Evolutionary conservation across 2,888 invertebrate genomes (phyloP).

Genomic region (Lampropteryx suffumata): DNA sequence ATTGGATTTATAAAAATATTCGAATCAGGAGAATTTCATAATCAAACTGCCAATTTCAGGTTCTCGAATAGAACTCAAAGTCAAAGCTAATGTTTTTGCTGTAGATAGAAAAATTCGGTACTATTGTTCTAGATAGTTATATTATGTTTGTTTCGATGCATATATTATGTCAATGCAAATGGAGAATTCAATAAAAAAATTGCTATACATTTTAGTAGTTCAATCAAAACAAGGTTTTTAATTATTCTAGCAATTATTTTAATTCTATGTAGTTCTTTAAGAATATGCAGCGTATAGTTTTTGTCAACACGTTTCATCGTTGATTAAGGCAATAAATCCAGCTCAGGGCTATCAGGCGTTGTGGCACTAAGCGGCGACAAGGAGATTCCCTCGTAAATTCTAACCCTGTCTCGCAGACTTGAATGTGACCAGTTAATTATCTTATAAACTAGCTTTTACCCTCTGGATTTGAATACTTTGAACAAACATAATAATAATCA

Average conservation of each 20-base stretch:
- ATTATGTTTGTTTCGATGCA: too few species aligned
- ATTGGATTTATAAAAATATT: too few species aligned
- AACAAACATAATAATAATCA: not conserved
- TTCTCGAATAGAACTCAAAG: too few species aligned
- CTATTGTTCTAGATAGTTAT: too few species aligned
- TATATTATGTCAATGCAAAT: too few species aligned
- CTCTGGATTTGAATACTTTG: not conserved
- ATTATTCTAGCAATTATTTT: not conserved
- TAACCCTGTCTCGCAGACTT: conserved; percentile 46
- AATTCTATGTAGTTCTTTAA: conserved; percentile 2
- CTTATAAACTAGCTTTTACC: conserved; percentile 22
- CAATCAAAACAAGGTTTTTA: not conserved
- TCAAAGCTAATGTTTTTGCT: too few species aligned
- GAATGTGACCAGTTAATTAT: conserved; percentile 35
- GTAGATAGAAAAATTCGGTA: too few species aligned
- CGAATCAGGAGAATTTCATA: too few species aligned
- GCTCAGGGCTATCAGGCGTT: conserved; percentile 58
- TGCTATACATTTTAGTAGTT: too few species aligned
- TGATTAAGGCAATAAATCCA: conserved; percentile 77
- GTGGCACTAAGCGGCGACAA: conserved; percentile 67
- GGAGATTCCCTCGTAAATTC: conserved; percentile 68
- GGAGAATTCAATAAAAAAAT: too few species aligned
- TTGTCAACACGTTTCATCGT: conserved; percentile 65
- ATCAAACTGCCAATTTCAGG: too few species aligned
- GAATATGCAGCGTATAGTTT: conserved; percentile 45